Conservation (phyloP, 2,797 vertebrate species). For the Heteromormyrus szaboi region DNA sequence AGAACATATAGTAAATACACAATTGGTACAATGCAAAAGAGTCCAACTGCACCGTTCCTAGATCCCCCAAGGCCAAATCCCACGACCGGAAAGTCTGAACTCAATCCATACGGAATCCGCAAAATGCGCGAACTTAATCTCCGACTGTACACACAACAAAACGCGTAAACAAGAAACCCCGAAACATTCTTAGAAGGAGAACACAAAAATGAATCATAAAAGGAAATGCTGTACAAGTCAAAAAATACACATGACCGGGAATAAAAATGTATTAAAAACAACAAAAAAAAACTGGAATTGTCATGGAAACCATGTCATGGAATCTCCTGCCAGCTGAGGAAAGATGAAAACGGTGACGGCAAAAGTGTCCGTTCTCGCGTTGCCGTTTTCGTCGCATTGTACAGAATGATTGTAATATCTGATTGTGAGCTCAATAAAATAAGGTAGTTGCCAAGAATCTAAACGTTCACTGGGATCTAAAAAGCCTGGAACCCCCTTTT, state of each 20-base stretch:
- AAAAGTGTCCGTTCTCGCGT: constrained; percentile 36
- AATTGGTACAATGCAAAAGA: constrained; percentile 74
- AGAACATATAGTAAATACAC: constrained; percentile 73
- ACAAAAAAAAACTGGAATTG: constrained; percentile 39
- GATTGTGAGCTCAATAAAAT: constrained; percentile 46
- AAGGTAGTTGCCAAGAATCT: constrained; percentile 67
- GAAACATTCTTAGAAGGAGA: constrained; percentile 35
- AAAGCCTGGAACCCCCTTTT: constrained; percentile 17
- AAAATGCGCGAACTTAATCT: constrained; percentile 43
- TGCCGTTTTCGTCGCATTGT: constrained; percentile 36
- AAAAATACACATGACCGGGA: constrained; percentile 23
- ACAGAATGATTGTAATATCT: constrained; percentile 33
- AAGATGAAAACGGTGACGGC: constrained; percentile 51
- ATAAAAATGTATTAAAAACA: constrained; percentile 18
- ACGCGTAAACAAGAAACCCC: constrained; percentile 28
- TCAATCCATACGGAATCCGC: constrained; percentile 36
- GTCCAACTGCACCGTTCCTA: constrained; percentile 33
- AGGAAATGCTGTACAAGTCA: constrained; percentile 30
- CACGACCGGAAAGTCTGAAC: constrained; percentile 27
- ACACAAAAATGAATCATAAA: constrained; percentile 6
- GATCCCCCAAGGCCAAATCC: constrained; percentile 35
- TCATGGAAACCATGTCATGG: constrained; percentile 35
- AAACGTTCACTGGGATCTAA: constrained; percentile 44
- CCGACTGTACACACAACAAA: constrained; percentile 55
- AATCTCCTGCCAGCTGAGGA: constrained; percentile 27